Evolutionary conservation across 2,797 vertebrate species (phyloP), one percentile per base, ranked within the genome.

Genomic region (Lateolabrax maculatus): DNA sequence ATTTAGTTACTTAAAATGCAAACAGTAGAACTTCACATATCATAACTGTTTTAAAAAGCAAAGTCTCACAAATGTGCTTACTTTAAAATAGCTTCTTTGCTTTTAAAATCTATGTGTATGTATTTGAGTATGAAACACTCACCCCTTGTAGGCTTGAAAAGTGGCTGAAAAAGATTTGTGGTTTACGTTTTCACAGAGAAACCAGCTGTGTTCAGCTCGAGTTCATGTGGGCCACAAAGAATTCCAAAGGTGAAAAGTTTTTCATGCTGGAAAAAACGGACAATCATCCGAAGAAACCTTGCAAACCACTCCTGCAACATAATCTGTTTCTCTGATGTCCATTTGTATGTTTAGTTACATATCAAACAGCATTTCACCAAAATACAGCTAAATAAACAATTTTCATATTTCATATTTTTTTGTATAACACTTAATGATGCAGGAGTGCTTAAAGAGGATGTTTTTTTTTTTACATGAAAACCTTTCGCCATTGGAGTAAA

Each of bases 11-110:
- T 81, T 79, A 36, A 51, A 63, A 44, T 34, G 23, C 18, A 70
- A 58, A 55, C 36, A 57, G 23, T 29, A 29, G 4, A 70, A 3
- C 9, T 9, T 63, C 6, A 41, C 64, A 76, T 65, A 61, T 12
- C 56, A 25, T 63, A 13, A 55, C 12, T 18, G 31, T 65, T 62
- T 48, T 60, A 61, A 68, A 51, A 60, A 69, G 71, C n/a, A 75
- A 63, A 68, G 75, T 60, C 56, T 61, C 39, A 56, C 56, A 77
- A 68, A 73, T 53, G 55, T 44, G 65, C 53, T 78, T 37, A 46
- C 37, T 53, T 64, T 53, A 13, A 29, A 73, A 68, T 12, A 55
- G 52, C 23, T 27, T 16, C 18, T 34, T 68, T 19, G 15, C 44
- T 48, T 72, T 29, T 18, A 60, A 68, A 71, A 60, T 52, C 6